phyloP scores from a whole-genome alignment of 2,888 invertebrate genomes.

The Horisme vitalbata region DNA sequence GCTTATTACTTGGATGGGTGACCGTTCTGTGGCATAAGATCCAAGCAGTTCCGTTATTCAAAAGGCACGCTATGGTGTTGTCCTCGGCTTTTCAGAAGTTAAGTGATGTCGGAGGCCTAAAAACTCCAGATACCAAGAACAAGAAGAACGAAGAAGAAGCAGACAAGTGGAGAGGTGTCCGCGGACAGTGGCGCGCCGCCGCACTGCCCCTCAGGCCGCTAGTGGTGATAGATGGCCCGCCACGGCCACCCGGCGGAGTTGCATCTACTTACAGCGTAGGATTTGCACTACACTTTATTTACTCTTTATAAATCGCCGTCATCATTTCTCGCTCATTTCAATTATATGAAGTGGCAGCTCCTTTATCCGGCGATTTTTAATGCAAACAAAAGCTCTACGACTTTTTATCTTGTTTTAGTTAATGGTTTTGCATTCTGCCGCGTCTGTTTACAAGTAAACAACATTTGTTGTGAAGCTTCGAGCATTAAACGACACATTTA shows the following conservation, averaged over 20 bases:
- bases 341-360: constrained; percentile 33
- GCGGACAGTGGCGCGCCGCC: too few species aligned
- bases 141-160: too few species aligned
- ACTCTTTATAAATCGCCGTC: constrained; percentile 54
- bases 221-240: constrained; percentile 67
- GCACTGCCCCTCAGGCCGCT: constrained; percentile 22
- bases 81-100: too few species aligned
- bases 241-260: constrained; percentile 59
- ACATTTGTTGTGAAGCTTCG: too few species aligned
- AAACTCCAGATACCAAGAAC: too few species aligned
- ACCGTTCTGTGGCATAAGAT: too few species aligned
- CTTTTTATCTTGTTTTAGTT: constrained; percentile 6
- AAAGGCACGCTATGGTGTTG: too few species aligned
- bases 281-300: constrained; percentile 65
- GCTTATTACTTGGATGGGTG: too few species aligned
- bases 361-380: constrained; percentile 21
- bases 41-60: too few species aligned
- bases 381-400: constrained; percentile 18
- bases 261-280: constrained; percentile 64
- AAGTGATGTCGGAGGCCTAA: too few species aligned
- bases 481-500: too few species aligned
- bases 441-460: background rate
- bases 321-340: constrained; percentile 39
- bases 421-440: constrained; percentile 1
- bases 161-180: too few species aligned